A percentile compares a stretch with the other conserved stretches of the same genome.
Evolutionary conservation across 2,888 invertebrate genomes (phyloP).

Genomic region (Cheilosia impressa): DNA sequence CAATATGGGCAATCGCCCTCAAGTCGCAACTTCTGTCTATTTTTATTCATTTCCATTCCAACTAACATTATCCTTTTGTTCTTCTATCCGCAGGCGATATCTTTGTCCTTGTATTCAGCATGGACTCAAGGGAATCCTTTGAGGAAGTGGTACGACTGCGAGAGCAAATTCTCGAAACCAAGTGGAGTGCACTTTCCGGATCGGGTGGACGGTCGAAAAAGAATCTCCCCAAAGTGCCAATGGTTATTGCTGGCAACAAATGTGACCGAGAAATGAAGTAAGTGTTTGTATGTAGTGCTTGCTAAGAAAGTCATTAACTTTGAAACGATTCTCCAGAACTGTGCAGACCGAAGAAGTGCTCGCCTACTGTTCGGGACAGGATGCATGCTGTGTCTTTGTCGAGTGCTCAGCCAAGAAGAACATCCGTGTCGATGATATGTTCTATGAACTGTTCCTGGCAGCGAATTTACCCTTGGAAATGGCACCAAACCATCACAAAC

Average conservation of each 20-base stretch:
- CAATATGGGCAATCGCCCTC: neutral
- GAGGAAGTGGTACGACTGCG: conserved; percentile 92
- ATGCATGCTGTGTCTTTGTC: conserved; percentile 90
- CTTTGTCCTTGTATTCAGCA: conserved; percentile 92
- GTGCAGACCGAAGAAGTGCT: conserved; percentile 91
- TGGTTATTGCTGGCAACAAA: conserved; percentile 95
- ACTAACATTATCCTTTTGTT: conserved; percentile 71
- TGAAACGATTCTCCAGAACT: conserved; percentile 84
- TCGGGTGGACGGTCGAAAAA: conserved; percentile 86
- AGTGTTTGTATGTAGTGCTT: conserved; percentile 43
- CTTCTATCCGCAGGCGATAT: conserved; percentile 86
- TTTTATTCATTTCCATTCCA: conserved; percentile 5
- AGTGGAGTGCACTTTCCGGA: conserved; percentile 88
- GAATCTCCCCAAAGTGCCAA: conserved; percentile 89
- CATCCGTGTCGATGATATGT: conserved; percentile 91
- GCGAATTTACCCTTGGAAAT: conserved; percentile 94
- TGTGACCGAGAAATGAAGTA: conserved; percentile 92
- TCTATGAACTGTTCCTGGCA: conserved; percentile 92
- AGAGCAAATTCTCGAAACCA: conserved; percentile 93
- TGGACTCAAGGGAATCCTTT: conserved; percentile 93
- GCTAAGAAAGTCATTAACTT: conserved; percentile 11
- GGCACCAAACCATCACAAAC: conserved; percentile 94
- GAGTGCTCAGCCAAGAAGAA: conserved; percentile 94
- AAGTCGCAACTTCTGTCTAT: no score
- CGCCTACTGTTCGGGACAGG: conserved; percentile 91